Conservation (phyloP, 2,888 invertebrate genomes). For the Machimus atricapillus region DNA sequence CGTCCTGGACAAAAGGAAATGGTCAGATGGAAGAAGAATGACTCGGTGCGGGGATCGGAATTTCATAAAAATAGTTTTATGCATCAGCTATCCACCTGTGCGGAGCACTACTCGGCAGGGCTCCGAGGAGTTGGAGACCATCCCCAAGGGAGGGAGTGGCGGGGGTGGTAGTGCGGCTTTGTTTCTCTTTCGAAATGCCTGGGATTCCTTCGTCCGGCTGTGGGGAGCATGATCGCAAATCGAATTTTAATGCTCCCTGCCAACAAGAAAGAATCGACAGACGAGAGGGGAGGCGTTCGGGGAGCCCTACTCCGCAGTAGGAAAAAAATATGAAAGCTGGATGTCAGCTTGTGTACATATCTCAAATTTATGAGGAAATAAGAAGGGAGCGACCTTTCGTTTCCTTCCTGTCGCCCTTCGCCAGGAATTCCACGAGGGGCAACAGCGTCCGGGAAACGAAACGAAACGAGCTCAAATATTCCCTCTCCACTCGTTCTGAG, state of each 20-base stretch:
- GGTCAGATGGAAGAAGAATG: neutral
- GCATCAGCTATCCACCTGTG: neutral
- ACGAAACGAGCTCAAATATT: neutral
- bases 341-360: neutral
- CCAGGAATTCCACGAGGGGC: neutral
- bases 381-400: neutral
- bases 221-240: neutral
- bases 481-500: neutral
- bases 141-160: neutral
- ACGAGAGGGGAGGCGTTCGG: neutral
- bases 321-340: neutral
- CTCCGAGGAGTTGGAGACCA: neutral
- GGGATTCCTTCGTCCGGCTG: neutral
- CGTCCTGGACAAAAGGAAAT: neutral
- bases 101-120: neutral
- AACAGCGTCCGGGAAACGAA: neutral
- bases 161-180: neutral
- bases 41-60: neutral
- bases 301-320: neutral
- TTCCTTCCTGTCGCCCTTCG: neutral
- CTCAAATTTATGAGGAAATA: neutral
- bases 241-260: neutral
- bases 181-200: neutral
- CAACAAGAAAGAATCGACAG: neutral
- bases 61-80: conserved; percentile 16